These are phyloP conservation scores for Rhea americana DNA, from an alignment of 2,113 vertebrate genomes.

Conservation along the genomic window DNA sequence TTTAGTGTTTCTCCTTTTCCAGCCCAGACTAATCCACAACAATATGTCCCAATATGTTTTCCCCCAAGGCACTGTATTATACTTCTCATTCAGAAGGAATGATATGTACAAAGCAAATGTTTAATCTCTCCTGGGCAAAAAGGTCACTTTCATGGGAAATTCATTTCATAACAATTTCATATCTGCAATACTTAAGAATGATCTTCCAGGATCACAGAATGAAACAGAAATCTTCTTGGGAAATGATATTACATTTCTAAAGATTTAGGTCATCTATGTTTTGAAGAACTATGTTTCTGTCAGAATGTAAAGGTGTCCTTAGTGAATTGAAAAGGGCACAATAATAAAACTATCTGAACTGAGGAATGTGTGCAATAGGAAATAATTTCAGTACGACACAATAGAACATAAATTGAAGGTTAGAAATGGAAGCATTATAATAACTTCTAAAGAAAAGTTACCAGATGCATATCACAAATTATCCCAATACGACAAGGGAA, in stretches of 20 bases:
- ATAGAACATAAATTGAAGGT: slow-evolving; percentile 46
- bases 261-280: slow-evolving; percentile 33
- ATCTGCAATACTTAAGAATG: slow-evolving; percentile 21
- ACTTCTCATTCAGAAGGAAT: neutral
- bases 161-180: slow-evolving; percentile 37
- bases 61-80: neutral
- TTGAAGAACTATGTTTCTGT: slow-evolving; percentile 40
- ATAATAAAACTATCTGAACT: slow-evolving; percentile 56
- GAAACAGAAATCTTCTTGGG: slow-evolving; percentile 34
- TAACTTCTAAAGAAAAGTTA: slow-evolving; percentile 4
- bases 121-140: slow-evolving; percentile 19
- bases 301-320: slow-evolving; percentile 22
- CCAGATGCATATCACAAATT: slow-evolving; percentile 3
- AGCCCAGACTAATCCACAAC: neutral
- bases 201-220: slow-evolving; percentile 27
- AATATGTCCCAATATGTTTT: neutral
- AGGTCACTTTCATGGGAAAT: slow-evolving; percentile 45
- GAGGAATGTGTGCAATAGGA: slow-evolving; percentile 31
- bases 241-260: slow-evolving; percentile 28
- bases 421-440: slow-evolving; percentile 2
- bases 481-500: neutral
- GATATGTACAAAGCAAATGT: slow-evolving; percentile 24
- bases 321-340: slow-evolving; percentile 48
- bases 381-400: slow-evolving; percentile 53
- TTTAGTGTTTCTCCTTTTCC: neutral